Percentiles rank a stretch among this genome's conserved stretches.
Conservation (phyloP, 2,113 vertebrate species). For the Poeciliopsis prolifica region DNA sequence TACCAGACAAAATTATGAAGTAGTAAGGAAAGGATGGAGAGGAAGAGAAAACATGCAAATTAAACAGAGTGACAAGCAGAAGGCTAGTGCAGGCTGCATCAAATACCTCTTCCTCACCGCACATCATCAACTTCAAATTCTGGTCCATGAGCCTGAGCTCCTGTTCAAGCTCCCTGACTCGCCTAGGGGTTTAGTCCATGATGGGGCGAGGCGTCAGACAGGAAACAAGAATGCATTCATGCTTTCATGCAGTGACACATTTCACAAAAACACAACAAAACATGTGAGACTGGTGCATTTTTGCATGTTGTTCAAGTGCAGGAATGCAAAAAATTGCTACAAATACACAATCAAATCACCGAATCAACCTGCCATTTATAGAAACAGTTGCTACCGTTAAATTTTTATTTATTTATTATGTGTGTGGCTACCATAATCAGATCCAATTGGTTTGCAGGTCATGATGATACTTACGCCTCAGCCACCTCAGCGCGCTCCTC, state of each 20-base stretch:
- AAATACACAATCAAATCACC: not conserved
- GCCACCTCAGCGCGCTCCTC: constrained; percentile 97
- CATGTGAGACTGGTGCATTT: not conserved
- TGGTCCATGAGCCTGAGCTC: constrained; percentile 96
- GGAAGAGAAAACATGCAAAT: constrained; percentile 8
- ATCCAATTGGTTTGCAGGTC: constrained; percentile 3
- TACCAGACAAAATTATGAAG: too few relatives aligned
- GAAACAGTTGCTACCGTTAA: too few relatives aligned
- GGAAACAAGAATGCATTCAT: constrained; percentile 31
- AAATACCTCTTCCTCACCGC: constrained; percentile 97
- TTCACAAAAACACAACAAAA: constrained; percentile 60
- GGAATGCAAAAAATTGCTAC: not conserved
- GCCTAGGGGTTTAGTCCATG: constrained; percentile 83
- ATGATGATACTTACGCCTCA: constrained; percentile 85
- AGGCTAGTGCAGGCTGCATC: constrained; percentile 21
- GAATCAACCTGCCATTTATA: too few relatives aligned
- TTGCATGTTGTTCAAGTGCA: not conserved
- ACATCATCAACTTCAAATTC: constrained; percentile 95
- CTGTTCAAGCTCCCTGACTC: constrained; percentile 91
- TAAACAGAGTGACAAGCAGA: constrained; percentile 33
- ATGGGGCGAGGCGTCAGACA: constrained; percentile 24
- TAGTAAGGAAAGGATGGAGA: not conserved
- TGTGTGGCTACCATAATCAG: too few relatives aligned
- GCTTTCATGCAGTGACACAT: constrained; percentile 34
- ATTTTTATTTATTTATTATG: too few relatives aligned